Base-by-base conservation (phyloP, 2,113 vertebrate genomes). In the Zapornia atra region DNA sequence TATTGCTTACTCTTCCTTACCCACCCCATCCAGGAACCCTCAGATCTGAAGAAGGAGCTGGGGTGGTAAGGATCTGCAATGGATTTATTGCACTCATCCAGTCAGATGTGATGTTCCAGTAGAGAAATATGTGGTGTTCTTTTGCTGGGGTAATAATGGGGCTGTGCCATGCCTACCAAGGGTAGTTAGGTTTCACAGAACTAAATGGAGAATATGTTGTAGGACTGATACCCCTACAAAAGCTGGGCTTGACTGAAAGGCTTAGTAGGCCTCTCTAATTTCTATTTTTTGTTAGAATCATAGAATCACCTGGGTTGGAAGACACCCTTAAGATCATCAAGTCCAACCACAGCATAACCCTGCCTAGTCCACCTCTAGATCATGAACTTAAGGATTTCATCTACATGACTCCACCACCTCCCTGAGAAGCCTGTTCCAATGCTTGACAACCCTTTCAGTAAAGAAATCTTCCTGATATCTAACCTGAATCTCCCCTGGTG, bases 31-130 rank as follows among this genome's bases (percentile, higher is more conserved):
- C 54, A 12, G 31, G 5, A 42, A 48, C 29, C 42, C 9, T 69
- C 81, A 56, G 28, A 65, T 51, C 34, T 82, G 51, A 50, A 61
- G 46, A 76, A 79, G 38, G 60, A 60, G 18, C 7, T 79, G 60
- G 7, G 3, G 16, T 50, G n/a, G 31, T 50, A 85, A 82, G 11
- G 26, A 64, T 31, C 33, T 13, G 22, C 18, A 18, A 14, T 12
- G 25, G 29, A 36, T 81, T 51, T 72, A 48, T 36, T 53, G 5
- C 19, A 38, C 12, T 60, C 7, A 51, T 40, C 24, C 42, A 75
- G 26, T 29, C 11, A 12, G 24, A 69, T 33, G 29, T 2, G 0
- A 34, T 3, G 2, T 82, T 21, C 21, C 21, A 0, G 0, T 24
- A 50, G 34, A 86, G 20, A 72, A 51, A 40, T 11, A 7, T 0